Evolutionary conservation across 2,113 vertebrate genomes (phyloP).

Genomic region (Herpailurus yagouaroundi): DNA sequence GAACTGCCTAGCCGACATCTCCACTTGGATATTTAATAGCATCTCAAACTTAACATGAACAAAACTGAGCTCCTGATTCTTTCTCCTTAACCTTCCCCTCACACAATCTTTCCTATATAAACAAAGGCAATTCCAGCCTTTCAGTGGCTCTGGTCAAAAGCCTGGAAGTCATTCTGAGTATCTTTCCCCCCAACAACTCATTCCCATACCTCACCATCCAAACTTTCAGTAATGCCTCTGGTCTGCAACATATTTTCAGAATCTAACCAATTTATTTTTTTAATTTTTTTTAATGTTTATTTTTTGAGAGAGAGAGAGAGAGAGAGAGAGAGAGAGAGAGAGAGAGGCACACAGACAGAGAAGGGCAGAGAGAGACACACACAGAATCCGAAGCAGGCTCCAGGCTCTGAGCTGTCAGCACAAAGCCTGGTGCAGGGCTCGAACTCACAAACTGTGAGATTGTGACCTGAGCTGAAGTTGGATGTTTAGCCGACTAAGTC

Average conservation of each 20-base stretch:
- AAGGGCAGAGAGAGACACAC: no score
- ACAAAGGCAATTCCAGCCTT: background rate
- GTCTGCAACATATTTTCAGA: background rate
- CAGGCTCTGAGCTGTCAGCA: no score
- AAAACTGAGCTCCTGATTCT: background rate
- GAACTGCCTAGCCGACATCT: background rate
- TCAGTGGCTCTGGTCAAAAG: background rate
- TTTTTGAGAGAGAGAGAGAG: no score
- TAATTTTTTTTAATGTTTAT: no score
- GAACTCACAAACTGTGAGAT: no score
- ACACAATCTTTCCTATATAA: background rate
- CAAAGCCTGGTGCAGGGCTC: no score
- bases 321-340: no score
- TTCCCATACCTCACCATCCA: background rate
- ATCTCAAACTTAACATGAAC: background rate
- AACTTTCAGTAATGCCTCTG: background rate
- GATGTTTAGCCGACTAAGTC: no score
- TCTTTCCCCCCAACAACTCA: no score
- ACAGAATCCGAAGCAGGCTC: no score
- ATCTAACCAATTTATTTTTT: background rate
- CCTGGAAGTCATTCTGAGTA: background rate
- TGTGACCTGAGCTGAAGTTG: no score
- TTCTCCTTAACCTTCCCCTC: background rate
- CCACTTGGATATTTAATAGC: background rate
- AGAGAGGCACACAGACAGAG: no score